phyloP scores from a whole-genome alignment of 1,140 invertebrate genomes.

The Anthonomus grandis region DNA sequence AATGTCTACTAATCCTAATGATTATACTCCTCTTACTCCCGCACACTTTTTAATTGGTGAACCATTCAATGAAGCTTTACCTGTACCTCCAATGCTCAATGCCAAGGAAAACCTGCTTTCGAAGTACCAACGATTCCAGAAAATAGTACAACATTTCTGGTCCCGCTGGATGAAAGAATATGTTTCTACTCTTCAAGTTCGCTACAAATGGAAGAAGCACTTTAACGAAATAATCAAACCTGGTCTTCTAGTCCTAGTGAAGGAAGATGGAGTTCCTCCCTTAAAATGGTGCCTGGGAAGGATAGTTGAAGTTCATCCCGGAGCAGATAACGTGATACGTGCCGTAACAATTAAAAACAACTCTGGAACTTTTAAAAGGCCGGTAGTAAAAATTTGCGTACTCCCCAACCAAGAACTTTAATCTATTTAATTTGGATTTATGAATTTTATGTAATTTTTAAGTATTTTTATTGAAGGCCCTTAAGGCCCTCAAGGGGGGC shows the following conservation, averaged over 20 bases:
- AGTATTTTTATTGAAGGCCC: too few relatives aligned
- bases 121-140: too few relatives aligned
- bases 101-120: too few relatives aligned
- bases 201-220: slow-evolving; percentile 31
- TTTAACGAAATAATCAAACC: not conserved
- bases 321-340: slow-evolving; percentile 27
- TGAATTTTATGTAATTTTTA: too few relatives aligned
- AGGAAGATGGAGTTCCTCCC: slow-evolving; percentile 33
- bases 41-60: slow-evolving; percentile 46
- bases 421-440: too few relatives aligned
- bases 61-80: slow-evolving; percentile 29
- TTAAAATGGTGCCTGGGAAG: slow-evolving; percentile 41
- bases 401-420: too few relatives aligned
- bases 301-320: slow-evolving; percentile 42
- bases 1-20: slow-evolving; percentile 15
- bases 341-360: slow-evolving; percentile 24
- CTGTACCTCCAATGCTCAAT: not conserved
- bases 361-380: too few relatives aligned
- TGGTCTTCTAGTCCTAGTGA: slow-evolving; percentile 33
- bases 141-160: too few relatives aligned
- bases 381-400: too few relatives aligned
- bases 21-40: slow-evolving; percentile 37
- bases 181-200: too few relatives aligned
- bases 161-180: too few relatives aligned
- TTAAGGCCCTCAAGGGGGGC: too few relatives aligned